Base-by-base conservation (phyloP, 2,888 invertebrate genomes). In the Sialis lutaria region DNA sequence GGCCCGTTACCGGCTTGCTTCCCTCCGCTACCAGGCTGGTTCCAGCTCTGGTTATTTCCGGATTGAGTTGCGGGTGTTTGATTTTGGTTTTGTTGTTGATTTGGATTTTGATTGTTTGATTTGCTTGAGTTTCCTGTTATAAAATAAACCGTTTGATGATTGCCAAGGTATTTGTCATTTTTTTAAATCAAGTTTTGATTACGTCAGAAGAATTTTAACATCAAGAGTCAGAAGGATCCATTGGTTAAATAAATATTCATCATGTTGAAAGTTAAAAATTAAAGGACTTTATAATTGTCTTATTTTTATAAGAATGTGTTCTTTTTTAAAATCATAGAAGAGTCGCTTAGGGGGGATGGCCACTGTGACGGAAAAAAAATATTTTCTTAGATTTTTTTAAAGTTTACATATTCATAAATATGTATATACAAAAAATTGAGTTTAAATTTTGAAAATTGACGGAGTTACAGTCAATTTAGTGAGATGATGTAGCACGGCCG, bases 51-150 rank as follows among this genome's bases (percentile, higher is more conserved):
- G 54, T 67, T 67, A 51, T 63, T 64, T 13, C 49, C 47, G 22
- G 51, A 42, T 53, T 65, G 64, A 45, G 67, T 62, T 32, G 67
- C 61, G 42, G 68, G 67, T 40, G 70, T 70, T 53, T 69, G 68
- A 51, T 68, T 62, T 55, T 69, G 63, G 34, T 46, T 46, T 49
- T 65, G 60, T 54, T 63, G 61, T 55, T 66, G 61, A 57, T 66
- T 70, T 35, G 69, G 55, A 53, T 62, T 59, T 47, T 56, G 60
- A 58, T 68, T 68, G 55, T 62, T 69, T 48, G 62, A 58, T 58
- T 67, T 67, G 54, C 61, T 67, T 44, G 62, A 58, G 48, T 59
- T 61, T 43, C 59, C 60, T 61, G 34, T 35, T 42, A 40, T 8
- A 39, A n/a, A 50, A 9, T 35, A 46, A 30, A 32, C 40, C 3